Evolutionary conservation across 30 jellyfish, hydroid and myxozoan genomes (phyloP).

Genomic region (Chironex yamaguchii): DNA sequence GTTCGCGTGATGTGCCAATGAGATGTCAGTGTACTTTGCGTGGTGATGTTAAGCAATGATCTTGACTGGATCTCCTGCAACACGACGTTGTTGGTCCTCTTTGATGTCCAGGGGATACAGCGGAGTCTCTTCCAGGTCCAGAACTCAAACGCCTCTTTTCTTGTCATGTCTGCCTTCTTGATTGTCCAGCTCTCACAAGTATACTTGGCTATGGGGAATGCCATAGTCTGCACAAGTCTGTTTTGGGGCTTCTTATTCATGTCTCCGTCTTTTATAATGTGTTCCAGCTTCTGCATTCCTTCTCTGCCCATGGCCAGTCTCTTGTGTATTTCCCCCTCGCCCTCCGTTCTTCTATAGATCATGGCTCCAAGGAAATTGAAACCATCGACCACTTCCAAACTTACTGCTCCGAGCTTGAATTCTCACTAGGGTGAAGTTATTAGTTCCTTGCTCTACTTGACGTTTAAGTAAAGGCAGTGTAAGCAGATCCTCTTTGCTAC

Average conservation of each 20-base stretch:
- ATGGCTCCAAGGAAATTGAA: constrained; percentile 19
- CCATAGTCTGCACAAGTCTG: no score
- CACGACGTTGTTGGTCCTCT: not conserved
- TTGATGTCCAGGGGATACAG: not conserved
- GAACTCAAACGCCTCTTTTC: not conserved
- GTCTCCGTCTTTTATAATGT: not conserved
- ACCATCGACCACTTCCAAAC: not conserved
- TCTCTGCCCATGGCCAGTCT: no score
- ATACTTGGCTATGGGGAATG: not conserved
- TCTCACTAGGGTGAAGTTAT: no score
- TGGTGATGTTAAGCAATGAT: no score
- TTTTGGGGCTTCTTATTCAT: not conserved
- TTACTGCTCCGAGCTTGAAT: not conserved
- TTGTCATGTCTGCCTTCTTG: not conserved
- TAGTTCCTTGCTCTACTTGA: no score
- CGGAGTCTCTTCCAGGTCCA: not conserved
- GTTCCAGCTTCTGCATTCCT: not conserved
- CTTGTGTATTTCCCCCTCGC: no score
- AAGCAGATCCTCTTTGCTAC: not conserved
- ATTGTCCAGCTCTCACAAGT: not conserved
- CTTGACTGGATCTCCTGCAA: no score
- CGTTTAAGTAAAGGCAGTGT: no score
- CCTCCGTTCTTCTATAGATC: not conserved
- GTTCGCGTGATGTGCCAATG: no score
- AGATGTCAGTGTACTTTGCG: no score